A percentile compares a stretch with the other conserved stretches of the same genome.
Evolutionary conservation across 1,140 invertebrate species (phyloP).

Genomic region (Nebria ingens): DNA sequence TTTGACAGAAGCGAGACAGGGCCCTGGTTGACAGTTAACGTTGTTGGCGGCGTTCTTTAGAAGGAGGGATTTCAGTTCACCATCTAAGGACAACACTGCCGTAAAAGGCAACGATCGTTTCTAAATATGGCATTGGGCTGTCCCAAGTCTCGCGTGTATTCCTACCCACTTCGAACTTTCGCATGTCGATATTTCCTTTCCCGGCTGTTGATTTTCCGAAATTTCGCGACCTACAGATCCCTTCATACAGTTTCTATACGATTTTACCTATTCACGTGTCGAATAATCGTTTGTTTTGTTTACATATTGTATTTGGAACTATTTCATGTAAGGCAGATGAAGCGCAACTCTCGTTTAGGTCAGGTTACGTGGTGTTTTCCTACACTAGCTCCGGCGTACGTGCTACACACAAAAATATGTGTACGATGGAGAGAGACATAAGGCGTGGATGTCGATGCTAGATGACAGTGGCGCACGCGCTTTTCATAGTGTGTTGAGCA

Average conservation of each 20-base stretch:
- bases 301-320: slow-evolving; percentile 15
- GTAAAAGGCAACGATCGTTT: slow-evolving; percentile 59
- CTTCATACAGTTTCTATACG: no score
- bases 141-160: slow-evolving; percentile 40
- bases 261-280: slow-evolving; percentile 8
- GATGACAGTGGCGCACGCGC: not conserved
- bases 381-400: slow-evolving; percentile 17
- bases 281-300: slow-evolving; percentile 11
- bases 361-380: slow-evolving; percentile 24
- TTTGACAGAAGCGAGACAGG: slow-evolving; percentile 4
- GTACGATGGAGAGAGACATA: not conserved
- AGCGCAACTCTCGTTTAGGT: slow-evolving; percentile 21
- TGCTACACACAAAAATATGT: slow-evolving; percentile 2
- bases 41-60: slow-evolving; percentile 19
- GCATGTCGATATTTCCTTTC: slow-evolving; percentile 14
- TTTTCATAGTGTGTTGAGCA: slow-evolving; percentile 20
- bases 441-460: not conserved
- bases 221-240: not conserved
- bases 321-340: slow-evolving; percentile 20
- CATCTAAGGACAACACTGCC: slow-evolving; percentile 61
- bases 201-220: slow-evolving; percentile 8
- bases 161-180: slow-evolving; percentile 31
- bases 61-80: slow-evolving; percentile 56
- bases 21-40: not conserved
- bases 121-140: slow-evolving; percentile 63